Conservation (phyloP, 2,113 vertebrate genomes). For the Podiceps cristatus region DNA sequence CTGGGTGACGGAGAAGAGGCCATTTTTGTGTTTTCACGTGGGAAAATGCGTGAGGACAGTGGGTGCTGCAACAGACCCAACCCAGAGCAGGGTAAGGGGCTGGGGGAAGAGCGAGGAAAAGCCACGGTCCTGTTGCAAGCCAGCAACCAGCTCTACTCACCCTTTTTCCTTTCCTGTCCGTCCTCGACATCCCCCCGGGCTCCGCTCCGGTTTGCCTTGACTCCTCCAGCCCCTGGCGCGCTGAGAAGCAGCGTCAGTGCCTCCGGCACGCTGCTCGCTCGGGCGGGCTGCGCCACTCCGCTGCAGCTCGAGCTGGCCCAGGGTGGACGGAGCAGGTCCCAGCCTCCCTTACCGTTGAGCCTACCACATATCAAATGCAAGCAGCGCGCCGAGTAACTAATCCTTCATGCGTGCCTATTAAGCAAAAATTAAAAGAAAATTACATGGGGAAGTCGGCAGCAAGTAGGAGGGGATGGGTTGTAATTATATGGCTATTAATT, state of each 20-base stretch:
- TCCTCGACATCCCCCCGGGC: background rate
- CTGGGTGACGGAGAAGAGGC: background rate
- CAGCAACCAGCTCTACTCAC: background rate
- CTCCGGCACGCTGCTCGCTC: background rate
- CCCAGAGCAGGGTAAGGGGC: background rate
- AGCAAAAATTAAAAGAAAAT: slow-evolving; percentile 57
- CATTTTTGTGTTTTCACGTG: background rate
- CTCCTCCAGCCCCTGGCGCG: background rate
- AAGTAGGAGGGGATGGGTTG: background rate
- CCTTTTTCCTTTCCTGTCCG: background rate
- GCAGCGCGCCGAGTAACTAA: background rate
- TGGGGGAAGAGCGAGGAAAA: background rate
- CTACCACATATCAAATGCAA: background rate
- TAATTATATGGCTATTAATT: slow-evolving; percentile 48
- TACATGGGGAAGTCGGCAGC: background rate
- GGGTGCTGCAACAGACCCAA: background rate
- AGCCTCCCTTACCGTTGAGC: background rate
- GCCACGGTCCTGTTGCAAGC: background rate
- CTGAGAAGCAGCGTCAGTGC: background rate
- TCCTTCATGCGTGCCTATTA: background rate
- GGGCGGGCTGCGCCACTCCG: background rate
- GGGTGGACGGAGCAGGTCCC: background rate
- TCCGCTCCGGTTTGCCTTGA: background rate
- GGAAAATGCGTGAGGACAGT: background rate
- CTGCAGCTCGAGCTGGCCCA: background rate